Conservation (phyloP, 2,113 vertebrate species). For the Lophius piscatorius region DNA sequence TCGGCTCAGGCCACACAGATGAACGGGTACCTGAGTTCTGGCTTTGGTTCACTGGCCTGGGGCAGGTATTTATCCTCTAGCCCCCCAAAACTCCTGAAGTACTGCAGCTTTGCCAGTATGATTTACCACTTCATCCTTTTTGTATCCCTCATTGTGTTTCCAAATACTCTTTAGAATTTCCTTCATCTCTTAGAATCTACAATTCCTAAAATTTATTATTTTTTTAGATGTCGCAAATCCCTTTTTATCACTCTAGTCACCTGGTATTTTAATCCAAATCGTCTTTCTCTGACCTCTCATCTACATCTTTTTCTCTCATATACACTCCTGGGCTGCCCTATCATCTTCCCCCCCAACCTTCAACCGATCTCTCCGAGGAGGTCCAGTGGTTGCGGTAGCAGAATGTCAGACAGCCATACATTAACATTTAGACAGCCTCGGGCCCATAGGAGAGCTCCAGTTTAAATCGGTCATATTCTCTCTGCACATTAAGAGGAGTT, state of each 20-base stretch:
- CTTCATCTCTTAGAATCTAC: slow-evolving; percentile 21
- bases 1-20: slow-evolving; percentile 26
- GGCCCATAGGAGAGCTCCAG: slow-evolving; percentile 18
- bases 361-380: slow-evolving; percentile 25
- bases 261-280: slow-evolving; percentile 11
- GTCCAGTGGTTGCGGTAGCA: slow-evolving; percentile 49
- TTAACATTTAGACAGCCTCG: slow-evolving; percentile 71
- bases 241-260: slow-evolving; percentile 34
- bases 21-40: slow-evolving; percentile 17
- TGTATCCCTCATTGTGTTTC: slow-evolving; percentile 5
- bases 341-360: slow-evolving; percentile 14
- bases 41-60: slow-evolving; percentile 49
- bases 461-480: no score
- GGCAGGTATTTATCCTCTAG: slow-evolving; percentile 54
- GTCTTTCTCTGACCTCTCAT: background rate
- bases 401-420: slow-evolving; percentile 71
- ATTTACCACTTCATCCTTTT: slow-evolving; percentile 4
- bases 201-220: background rate
- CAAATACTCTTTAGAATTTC: slow-evolving; percentile 20
- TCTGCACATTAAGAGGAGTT: no score
- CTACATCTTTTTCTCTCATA: slow-evolving; percentile 6
- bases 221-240: slow-evolving; percentile 10
- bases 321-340: slow-evolving; percentile 17
- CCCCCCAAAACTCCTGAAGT: slow-evolving; percentile 38
- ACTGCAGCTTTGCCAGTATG: slow-evolving; percentile 43